phyloP scores from a whole-genome alignment of 53 echinoderm and acorn worm genomes.

The Holothuria scabra region DNA sequence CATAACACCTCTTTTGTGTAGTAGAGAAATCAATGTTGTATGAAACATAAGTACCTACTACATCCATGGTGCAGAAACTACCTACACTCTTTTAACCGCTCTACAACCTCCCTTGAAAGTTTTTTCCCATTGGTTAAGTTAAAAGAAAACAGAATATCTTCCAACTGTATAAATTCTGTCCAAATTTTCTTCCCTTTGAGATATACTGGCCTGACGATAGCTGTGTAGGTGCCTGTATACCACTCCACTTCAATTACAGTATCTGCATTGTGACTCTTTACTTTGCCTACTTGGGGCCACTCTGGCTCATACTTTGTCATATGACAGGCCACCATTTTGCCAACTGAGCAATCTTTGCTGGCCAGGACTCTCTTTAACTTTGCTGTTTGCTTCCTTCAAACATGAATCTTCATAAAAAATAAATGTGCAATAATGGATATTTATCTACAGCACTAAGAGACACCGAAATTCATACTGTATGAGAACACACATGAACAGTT shows the following conservation, averaged over 20 bases:
- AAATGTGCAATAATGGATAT: no score
- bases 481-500: no score
- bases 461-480: no score
- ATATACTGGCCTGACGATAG: background rate
- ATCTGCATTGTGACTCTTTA: background rate
- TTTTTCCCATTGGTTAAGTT: background rate
- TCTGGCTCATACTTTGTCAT: background rate
- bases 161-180: background rate
- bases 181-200: background rate
- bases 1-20: no score
- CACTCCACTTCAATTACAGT: background rate
- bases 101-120: background rate
- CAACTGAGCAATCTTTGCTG: background rate
- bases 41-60: no score
- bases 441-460: no score
- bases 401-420: background rate
- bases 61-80: no score
- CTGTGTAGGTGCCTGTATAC: conserved; percentile 20
- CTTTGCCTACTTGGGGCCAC: conserved; percentile 32
- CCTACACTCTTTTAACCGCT: background rate
- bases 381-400: background rate
- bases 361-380: background rate
- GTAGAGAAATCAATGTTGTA: no score
- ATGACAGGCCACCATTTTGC: conserved; percentile 3
- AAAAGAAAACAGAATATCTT: background rate